Conservation (phyloP, 2,113 vertebrate species). For the Tylochromis polylepis region DNA sequence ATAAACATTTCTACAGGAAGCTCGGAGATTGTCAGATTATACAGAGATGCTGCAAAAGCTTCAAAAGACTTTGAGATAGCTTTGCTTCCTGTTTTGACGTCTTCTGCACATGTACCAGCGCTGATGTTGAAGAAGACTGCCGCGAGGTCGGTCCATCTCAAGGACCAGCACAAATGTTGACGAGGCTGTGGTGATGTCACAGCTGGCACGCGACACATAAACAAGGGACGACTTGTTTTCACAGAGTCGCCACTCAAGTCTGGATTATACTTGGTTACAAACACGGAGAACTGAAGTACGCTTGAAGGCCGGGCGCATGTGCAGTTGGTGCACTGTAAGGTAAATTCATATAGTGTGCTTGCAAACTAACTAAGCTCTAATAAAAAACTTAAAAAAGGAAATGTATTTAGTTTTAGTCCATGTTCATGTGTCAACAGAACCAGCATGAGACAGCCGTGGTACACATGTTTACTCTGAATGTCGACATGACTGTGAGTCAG, state of each 20-base stretch:
- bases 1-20: accelerated
- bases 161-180: not conserved
- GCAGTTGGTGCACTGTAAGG: not conserved
- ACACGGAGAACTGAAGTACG: accelerated
- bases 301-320: not conserved
- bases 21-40: not conserved
- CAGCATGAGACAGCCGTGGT: not conserved
- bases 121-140: accelerated
- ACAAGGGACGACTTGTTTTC: not conserved
- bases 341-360: not conserved
- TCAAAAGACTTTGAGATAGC: accelerated
- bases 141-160: not conserved
- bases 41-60: not conserved
- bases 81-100: not conserved
- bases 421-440: not conserved
- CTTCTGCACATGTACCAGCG: not conserved
- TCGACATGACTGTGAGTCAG: not conserved
- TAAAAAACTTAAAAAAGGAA: not conserved
- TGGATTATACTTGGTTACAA: not conserved
- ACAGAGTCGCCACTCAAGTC: not conserved
- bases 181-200: not conserved
- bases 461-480: not conserved
- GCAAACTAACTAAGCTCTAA: not conserved
- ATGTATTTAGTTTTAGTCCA: not conserved
- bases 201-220: not conserved